Base-by-base conservation (phyloP, 2,888 invertebrate species). In the Dorcus hopei region DNA sequence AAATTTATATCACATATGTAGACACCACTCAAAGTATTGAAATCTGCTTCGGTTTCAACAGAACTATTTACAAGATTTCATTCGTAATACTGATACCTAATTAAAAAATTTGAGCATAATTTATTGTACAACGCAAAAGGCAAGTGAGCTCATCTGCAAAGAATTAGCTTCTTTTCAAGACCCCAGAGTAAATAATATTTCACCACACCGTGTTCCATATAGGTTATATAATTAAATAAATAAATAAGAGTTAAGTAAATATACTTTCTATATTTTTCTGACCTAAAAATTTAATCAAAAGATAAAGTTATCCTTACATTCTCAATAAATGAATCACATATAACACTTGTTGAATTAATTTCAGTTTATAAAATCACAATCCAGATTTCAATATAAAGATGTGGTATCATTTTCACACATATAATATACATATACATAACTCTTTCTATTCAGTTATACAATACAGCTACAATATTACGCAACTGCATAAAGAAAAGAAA, bases 11-110 rank as follows among this genome's bases (percentile, higher is more conserved):
- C 51, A 38, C 43, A 56, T 33, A 45, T 42, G 23, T 33, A 45
- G 23, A 45, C 47, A 19, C 23, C 42, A 52, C 52, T 57, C 57
- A 57, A 57, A 52, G 40, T 57, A 57, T 38, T 47, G 57, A 57
- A 47, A 52, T 57, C 52, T 48, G 14, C 14, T 23, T 16, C 16
- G 11, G 47, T 47, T 47, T 47, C 8, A 38, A 47, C 33, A n/a
- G 38, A 50, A 14, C 3, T 42, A 42, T 42, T 42, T 42, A 16
- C 42, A 42, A 33, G 26, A 33, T 33, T 33, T 33, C 26, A 33
- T 33, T 33, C 6, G 6, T 33, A 33, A 33, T 33, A 33, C 26
- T 33, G 26, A 33, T 33, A 33, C 2, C 19, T 19, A 33, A 33
- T 33, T 26, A 6, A 33, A 33, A 33, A 33, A 33, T 7, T 33